phyloP scores from a whole-genome alignment of 2,888 invertebrate species.

The Drosophila prolongata region DNA sequence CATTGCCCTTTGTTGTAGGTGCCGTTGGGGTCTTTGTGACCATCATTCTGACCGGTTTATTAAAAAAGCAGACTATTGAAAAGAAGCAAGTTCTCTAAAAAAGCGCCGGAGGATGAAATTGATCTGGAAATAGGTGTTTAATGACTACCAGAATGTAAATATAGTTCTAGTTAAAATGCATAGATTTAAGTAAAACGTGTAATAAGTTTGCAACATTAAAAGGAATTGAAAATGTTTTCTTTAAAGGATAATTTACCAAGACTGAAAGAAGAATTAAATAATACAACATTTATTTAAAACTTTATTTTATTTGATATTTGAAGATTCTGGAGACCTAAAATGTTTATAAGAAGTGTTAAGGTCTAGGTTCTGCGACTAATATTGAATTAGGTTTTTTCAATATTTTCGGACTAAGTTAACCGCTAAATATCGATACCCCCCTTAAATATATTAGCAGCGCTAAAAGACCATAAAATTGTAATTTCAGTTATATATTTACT shows the following conservation, averaged over 20 bases:
- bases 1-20: conserved; percentile 6
- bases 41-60: conserved; percentile 1
- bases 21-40: conserved; percentile 3
- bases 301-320: no score
- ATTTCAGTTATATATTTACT: neutral
- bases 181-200: no score
- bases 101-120: neutral
- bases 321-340: no score
- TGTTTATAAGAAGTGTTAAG: no score
- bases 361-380: no score
- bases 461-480: neutral
- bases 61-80: neutral
- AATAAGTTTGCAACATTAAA: no score
- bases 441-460: neutral
- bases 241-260: no score
- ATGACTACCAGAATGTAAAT: neutral
- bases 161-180: neutral
- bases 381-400: no score
- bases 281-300: no score
- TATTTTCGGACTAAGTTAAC: neutral
- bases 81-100: neutral
- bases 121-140: neutral
- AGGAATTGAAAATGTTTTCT: no score
- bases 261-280: no score
- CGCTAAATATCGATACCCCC: neutral